Evolutionary conservation across 1,140 invertebrate species (phyloP).

Genomic region (Lucilia sericata): DNA sequence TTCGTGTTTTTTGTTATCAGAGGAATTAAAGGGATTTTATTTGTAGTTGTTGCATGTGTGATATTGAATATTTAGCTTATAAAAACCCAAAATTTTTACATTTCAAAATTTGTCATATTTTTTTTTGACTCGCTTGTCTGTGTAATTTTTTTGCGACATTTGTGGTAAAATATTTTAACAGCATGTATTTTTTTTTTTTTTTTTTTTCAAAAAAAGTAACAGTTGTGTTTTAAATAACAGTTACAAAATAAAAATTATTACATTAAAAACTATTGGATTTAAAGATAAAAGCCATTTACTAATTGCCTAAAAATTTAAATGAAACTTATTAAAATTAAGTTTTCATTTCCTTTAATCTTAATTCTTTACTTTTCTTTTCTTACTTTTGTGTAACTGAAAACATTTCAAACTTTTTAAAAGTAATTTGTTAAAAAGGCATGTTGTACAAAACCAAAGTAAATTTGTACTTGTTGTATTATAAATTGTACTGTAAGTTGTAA

Average conservation of each 20-base stretch:
- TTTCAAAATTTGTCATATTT: not conserved
- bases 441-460: not conserved
- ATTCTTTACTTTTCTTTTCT: not conserved
- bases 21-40: not conserved
- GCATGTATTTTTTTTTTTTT: not conserved
- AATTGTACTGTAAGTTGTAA: constrained; percentile 16
- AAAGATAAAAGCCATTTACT: too few species aligned
- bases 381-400: not conserved
- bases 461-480: not conserved
- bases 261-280: not conserved
- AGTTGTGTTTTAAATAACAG: not conserved
- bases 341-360: not conserved
- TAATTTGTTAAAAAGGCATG: not conserved
- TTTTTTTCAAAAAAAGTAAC: not conserved
- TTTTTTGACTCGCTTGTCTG: not conserved
- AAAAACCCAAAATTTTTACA: not conserved
- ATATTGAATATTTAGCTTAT: constrained; percentile 1
- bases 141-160: not conserved
- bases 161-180: not conserved
- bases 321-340: too few species aligned
- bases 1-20: not conserved
- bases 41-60: not conserved
- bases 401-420: not conserved
- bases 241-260: not conserved
- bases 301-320: not conserved